phyloP scores from a whole-genome alignment of 2,113 vertebrate species.

The Paramormyrops kingsleyae region DNA sequence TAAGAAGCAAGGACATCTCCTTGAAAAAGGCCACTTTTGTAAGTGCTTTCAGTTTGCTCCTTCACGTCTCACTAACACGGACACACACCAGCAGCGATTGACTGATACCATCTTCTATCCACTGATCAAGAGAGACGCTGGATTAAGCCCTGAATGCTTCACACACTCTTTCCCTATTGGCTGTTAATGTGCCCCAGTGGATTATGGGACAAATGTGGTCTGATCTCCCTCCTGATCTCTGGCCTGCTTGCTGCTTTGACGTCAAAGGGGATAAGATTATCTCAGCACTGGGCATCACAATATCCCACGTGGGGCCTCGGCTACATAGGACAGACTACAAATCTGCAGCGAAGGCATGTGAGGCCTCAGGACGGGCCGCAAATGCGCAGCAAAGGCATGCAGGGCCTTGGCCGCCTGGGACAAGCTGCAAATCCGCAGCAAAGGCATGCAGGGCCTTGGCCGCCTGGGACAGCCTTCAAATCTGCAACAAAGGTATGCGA shows the following conservation, averaged over 20 bases:
- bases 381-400: not conserved
- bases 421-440: not conserved
- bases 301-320: not conserved
- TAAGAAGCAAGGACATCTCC: not conserved
- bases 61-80: not conserved
- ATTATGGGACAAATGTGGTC: not conserved
- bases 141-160: not conserved
- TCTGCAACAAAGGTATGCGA: not conserved
- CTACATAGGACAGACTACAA: not conserved
- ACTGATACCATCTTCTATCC: not conserved
- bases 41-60: not conserved
- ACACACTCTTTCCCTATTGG: not conserved
- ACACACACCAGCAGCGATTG: not conserved
- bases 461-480: not conserved
- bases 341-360: too few relatives aligned
- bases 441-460: not conserved
- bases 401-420: too few relatives aligned
- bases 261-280: not conserved
- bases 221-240: not conserved
- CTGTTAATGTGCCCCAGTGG: not conserved
- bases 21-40: not conserved
- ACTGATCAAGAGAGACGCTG: not conserved
- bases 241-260: conserved; percentile 5
- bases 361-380: not conserved
- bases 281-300: not conserved